Conservation (phyloP, 2,797 vertebrate species). For the Lophius americanus region DNA sequence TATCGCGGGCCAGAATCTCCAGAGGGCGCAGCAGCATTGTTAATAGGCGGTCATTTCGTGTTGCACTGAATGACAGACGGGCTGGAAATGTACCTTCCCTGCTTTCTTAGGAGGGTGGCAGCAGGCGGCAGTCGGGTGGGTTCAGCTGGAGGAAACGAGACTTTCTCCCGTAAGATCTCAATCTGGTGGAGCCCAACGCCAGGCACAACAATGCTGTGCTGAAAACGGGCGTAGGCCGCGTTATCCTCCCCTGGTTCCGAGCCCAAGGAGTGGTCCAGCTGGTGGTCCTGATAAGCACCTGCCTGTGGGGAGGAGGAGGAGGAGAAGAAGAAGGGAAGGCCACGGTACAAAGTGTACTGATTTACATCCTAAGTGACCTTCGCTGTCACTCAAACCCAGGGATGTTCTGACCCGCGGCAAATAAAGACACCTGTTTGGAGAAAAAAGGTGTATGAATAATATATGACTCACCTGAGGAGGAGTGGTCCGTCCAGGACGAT, state of each 20-base stretch:
- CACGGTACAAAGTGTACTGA: slow-evolving; percentile 35
- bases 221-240: slow-evolving; percentile 79
- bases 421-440: background rate
- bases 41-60: slow-evolving; percentile 44
- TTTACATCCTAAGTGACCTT: slow-evolving; percentile 16
- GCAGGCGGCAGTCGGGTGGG: slow-evolving; percentile 26
- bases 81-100: slow-evolving; percentile 57
- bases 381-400: slow-evolving; percentile 41
- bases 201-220: slow-evolving; percentile 88
- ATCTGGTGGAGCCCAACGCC: slow-evolving; percentile 79
- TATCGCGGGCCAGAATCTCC: slow-evolving; percentile 53
- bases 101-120: slow-evolving; percentile 54
- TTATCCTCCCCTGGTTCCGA: slow-evolving; percentile 59
- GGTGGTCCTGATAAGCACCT: slow-evolving; percentile 83
- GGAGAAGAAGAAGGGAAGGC: slow-evolving; percentile 6
- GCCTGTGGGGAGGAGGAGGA: slow-evolving; percentile 2
- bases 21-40: slow-evolving; percentile 63
- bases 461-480: slow-evolving; percentile 1
- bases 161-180: slow-evolving; percentile 81
- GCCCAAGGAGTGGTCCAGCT: slow-evolving; percentile 80
- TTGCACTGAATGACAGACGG: slow-evolving; percentile 53
- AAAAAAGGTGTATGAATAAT: no score
- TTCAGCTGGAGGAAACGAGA: slow-evolving; percentile 82
- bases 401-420: background rate
- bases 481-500: background rate